These are phyloP conservation scores for Calcarius lapponicus DNA, from an alignment of 2,797 vertebrate species.

Conservation along the genomic window DNA sequence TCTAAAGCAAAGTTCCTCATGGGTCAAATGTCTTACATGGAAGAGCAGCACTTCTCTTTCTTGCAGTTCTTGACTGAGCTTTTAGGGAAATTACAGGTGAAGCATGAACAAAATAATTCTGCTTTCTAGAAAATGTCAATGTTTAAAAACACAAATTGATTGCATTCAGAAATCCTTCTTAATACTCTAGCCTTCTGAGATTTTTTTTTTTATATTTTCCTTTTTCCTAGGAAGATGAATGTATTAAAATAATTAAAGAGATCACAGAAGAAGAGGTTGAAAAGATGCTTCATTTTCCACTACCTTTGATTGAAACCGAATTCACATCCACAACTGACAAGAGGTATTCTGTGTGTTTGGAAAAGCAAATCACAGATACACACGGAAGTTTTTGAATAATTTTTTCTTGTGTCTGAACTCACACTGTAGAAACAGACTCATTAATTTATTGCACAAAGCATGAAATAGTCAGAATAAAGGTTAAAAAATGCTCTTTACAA, in stretches of 20 bases:
- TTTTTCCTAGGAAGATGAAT: background rate
- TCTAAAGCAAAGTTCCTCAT: background rate
- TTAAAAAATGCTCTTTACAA: conserved; percentile 48
- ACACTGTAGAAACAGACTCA: background rate
- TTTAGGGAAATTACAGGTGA: background rate
- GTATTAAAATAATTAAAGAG: background rate
- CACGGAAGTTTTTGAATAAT: background rate
- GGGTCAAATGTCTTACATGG: background rate
- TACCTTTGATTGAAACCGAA: background rate
- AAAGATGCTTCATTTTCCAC: background rate
- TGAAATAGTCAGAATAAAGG: background rate
- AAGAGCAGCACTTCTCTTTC: background rate
- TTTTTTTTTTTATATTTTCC: background rate
- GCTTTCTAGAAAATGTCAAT: background rate
- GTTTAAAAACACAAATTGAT: background rate
- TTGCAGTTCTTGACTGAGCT: background rate
- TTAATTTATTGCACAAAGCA: background rate
- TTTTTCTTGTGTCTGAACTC: background rate
- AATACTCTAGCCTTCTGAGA: background rate
- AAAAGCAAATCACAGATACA: background rate
- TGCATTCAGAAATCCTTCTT: background rate
- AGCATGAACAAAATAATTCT: background rate
- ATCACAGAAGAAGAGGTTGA: background rate
- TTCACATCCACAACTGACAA: background rate
- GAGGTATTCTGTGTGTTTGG: background rate